Evolutionary conservation across 2,888 invertebrate species (phyloP).

Genomic region (Diplazon laetatorius): DNA sequence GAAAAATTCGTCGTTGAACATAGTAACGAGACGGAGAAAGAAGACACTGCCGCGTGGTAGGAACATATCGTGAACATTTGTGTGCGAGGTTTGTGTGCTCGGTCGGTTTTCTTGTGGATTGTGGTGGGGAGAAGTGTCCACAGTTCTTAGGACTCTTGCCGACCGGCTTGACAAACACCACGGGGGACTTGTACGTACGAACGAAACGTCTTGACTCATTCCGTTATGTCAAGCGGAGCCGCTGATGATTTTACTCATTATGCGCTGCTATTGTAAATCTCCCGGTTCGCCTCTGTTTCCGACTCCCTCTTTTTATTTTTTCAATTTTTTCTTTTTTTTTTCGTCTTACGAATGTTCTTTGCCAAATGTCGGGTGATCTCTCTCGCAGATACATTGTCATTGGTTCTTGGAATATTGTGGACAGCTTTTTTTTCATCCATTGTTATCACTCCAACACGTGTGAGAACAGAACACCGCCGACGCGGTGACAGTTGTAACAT

Average conservation of each 20-base stretch:
- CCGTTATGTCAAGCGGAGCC: conserved; percentile 74
- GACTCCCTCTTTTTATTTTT: conserved; percentile 2
- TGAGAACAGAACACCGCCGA: neutral
- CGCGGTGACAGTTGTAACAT: too few species aligned
- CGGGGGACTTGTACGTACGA: too few species aligned
- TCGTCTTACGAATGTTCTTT: neutral
- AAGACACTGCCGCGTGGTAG: neutral
- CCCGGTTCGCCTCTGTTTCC: conserved; percentile 46
- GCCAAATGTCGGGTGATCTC: neutral
- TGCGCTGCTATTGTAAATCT: conserved; percentile 64
- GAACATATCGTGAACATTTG: neutral
- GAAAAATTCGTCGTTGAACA: too few species aligned
- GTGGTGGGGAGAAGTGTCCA: conserved; percentile 23
- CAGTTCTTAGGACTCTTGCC: conserved; percentile 58
- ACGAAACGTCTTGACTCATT: conserved; percentile 47
- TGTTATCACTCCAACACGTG: too few species aligned
- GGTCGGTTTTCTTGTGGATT: conserved; percentile 45
- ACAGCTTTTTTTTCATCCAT: neutral
- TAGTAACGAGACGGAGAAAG: too few species aligned
- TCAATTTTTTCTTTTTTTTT: neutral
- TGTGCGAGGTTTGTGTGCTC: conserved; percentile 26
- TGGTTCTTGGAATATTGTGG: neutral
- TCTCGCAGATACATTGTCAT: neutral
- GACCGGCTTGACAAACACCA: conserved; percentile 69
- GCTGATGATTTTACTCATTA: conserved; percentile 76